Base-by-base conservation (phyloP, 2,888 invertebrate genomes). In the Eristalis pertinax region DNA sequence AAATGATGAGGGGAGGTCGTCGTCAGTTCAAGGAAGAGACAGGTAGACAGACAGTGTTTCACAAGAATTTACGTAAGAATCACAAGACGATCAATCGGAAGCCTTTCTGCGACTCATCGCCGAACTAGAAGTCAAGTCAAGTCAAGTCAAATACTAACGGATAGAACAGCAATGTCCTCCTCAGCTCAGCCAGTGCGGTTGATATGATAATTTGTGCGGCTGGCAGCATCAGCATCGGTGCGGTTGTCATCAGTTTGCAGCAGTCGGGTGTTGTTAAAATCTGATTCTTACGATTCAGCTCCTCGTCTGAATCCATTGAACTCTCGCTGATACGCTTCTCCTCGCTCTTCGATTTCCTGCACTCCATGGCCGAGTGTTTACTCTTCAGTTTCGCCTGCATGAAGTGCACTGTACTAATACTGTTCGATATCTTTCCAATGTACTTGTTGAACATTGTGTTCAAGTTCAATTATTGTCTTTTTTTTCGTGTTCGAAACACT, bases 181-280 rank as follows among this genome's bases (percentile, higher is more conserved):
- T 92, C 72, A 94, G 90, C 90, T 94, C 93, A 70, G 92, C 92
- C 88, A 94, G 91, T 43, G 94, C 94, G 29, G 94, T 94, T 22
- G 94, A 93, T 75, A 94, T 93, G 88, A 94, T 93, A 85, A 94
- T 93, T 76, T 94, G 93, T 24, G 94, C 93, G 41, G 93, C 93
- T 56, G 94, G 94, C 74, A 94, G 91, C 58, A 93, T 93, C 79
- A 94, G 90, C 76, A 93, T 91, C 70, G 93, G 92, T 60, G 93
- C 91, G 78, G 78, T 75, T 58, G 78, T 56, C 67, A 82, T 50
- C 26, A 13, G 13, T 13, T 35, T 22, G 70, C 69, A 5, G 29
- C 35, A 26, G 29, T 35, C 50, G n/a, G 75, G 63, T 4, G 15
- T 19, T 15, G 43, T 65, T 60, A 82, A 24, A 26, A 83, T 68